phyloP scores from a whole-genome alignment of 2,888 invertebrate genomes.

The Caenorhabditis becei region DNA sequence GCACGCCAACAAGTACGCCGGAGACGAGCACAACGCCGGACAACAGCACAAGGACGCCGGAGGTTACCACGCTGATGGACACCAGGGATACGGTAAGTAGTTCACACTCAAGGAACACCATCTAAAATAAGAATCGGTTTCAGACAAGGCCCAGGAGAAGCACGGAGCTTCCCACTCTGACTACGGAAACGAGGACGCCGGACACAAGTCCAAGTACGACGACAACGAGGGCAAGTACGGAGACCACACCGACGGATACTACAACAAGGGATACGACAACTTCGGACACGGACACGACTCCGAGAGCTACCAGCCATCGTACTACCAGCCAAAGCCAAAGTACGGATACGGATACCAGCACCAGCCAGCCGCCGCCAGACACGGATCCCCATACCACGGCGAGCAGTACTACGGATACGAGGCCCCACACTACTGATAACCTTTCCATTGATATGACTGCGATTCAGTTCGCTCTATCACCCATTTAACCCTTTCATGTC shows the following conservation, averaged over 20 bases:
- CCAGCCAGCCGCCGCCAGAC: constrained; percentile 43
- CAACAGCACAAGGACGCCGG: constrained; percentile 68
- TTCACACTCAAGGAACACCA: background rate
- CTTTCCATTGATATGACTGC: constrained; percentile 48
- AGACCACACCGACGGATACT: constrained; percentile 67
- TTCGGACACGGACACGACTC: constrained; percentile 67
- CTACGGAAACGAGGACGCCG: constrained; percentile 71
- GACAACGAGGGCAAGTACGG: constrained; percentile 65
- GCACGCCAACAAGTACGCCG: constrained; percentile 75
- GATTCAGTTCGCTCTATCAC: constrained; percentile 39
- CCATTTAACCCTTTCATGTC: constrained; percentile 11
- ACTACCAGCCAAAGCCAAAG: constrained; percentile 65
- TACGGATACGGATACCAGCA: constrained; percentile 60
- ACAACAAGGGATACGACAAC: constrained; percentile 71
- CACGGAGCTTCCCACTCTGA: constrained; percentile 68
- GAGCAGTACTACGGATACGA: constrained; percentile 64
- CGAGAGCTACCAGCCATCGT: constrained; percentile 66
- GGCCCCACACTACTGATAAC: constrained; percentile 54
- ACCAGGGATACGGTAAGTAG: constrained; percentile 60
- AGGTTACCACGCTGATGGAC: constrained; percentile 65
- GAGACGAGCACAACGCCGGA: constrained; percentile 71
- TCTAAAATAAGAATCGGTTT: constrained; percentile 16
- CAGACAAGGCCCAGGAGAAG: constrained; percentile 68
- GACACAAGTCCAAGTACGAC: constrained; percentile 66
- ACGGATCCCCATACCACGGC: constrained; percentile 52